phyloP scores from a whole-genome alignment of 2,888 invertebrate species.

The Zonitis immaculata region DNA sequence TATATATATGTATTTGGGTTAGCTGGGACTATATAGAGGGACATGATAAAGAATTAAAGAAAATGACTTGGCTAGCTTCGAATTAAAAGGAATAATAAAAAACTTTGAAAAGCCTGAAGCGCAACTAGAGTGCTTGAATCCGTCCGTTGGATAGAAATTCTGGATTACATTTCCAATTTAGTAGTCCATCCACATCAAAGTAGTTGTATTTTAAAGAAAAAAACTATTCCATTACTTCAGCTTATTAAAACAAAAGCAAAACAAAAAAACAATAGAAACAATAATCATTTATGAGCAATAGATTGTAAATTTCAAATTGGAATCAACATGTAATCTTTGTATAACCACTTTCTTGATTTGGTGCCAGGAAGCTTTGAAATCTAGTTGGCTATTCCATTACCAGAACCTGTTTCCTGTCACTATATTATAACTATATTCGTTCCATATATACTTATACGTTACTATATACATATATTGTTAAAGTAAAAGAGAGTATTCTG shows the following conservation, averaged over 20 bases:
- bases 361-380: not conserved
- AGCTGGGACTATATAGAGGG: no score
- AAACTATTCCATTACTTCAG: not conserved
- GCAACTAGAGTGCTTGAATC: not conserved
- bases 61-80: not conserved
- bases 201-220: not conserved
- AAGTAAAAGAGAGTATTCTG: not conserved
- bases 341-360: not conserved
- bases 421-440: not conserved
- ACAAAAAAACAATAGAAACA: not conserved
- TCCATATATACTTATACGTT: no score
- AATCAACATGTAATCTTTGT: not conserved
- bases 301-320: not conserved
- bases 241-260: not conserved
- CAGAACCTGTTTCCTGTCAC: not conserved
- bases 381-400: not conserved
- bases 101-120: not conserved
- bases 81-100: not conserved
- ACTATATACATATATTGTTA: no score
- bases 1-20: no score
- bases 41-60: not conserved
- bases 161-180: slow-evolving; percentile 20
- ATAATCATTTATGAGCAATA: no score
- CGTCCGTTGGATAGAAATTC: not conserved
- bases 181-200: not conserved